phyloP scores from a whole-genome alignment of 2,113 vertebrate genomes.

The Lepus europaeus region DNA sequence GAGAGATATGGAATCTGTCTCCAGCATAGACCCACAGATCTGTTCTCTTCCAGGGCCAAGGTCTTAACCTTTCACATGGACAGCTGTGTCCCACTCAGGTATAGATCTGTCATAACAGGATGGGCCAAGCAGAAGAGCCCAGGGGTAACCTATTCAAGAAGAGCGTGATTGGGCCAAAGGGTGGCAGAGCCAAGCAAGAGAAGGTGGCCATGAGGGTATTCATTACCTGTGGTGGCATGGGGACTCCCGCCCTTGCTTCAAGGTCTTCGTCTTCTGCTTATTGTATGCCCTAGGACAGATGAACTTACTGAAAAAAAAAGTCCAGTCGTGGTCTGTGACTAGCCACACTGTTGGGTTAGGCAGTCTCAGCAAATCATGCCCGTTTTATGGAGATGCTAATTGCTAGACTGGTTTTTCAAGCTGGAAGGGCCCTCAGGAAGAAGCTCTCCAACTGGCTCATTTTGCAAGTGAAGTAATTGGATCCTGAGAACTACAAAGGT shows the following conservation, averaged over 20 bases:
- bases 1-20: not conserved
- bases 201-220: not conserved
- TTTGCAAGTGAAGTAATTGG: not conserved
- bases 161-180: not conserved
- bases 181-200: not conserved
- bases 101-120: not conserved
- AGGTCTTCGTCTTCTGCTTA: not conserved
- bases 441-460: not conserved
- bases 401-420: not conserved
- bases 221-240: not conserved
- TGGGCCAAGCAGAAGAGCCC: not conserved
- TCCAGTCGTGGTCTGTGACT: not conserved
- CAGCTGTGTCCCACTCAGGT: not conserved
- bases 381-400: not conserved
- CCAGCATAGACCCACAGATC: not conserved
- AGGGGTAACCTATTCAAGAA: not conserved
- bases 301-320: not conserved
- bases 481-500: not conserved
- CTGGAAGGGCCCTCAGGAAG: not conserved
- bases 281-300: not conserved
- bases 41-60: not conserved
- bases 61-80: not conserved
- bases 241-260: not conserved
- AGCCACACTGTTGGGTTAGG: not conserved
- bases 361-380: not conserved